phyloP scores from a whole-genome alignment of 2,797 vertebrate species.

The Characodon lateralis region DNA sequence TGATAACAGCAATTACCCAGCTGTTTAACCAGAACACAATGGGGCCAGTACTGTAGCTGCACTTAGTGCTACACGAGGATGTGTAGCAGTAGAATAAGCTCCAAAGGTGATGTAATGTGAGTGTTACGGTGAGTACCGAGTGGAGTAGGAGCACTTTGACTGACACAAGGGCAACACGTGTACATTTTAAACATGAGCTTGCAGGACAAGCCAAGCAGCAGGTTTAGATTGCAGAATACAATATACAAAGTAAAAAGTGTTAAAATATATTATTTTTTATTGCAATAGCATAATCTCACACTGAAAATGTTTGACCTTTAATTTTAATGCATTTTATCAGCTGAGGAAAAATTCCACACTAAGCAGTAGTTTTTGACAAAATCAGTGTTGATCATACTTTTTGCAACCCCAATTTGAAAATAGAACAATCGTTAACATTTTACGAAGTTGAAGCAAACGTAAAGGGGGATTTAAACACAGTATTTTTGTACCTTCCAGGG shows the following conservation, averaged over 20 bases:
- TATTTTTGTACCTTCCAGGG: no score
- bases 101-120: conserved; percentile 37
- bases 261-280: neutral
- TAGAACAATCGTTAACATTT: no score
- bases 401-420: no score
- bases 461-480: no score
- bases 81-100: conserved; percentile 18
- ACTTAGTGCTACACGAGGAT: conserved; percentile 27
- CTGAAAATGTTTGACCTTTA: neutral
- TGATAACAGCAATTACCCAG: conserved; percentile 56
- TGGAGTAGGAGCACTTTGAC: neutral
- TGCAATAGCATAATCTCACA: neutral
- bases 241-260: neutral
- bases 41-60: conserved; percentile 37
- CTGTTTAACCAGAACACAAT: conserved; percentile 47
- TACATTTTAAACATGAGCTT: neutral
- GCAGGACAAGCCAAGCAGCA: neutral
- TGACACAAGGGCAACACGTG: neutral
- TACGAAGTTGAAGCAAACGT: no score
- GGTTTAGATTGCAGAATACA: neutral
- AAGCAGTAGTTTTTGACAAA: no score
- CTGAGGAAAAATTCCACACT: no score
- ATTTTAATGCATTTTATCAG: neutral
- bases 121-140: conserved; percentile 12
- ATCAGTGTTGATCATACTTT: no score